Percentiles rank a stretch among this genome's conserved stretches.
These are phyloP conservation scores for Sarcophaga subvicina DNA, from an alignment of 2,888 invertebrate genomes.

Conservation along the genomic window DNA sequence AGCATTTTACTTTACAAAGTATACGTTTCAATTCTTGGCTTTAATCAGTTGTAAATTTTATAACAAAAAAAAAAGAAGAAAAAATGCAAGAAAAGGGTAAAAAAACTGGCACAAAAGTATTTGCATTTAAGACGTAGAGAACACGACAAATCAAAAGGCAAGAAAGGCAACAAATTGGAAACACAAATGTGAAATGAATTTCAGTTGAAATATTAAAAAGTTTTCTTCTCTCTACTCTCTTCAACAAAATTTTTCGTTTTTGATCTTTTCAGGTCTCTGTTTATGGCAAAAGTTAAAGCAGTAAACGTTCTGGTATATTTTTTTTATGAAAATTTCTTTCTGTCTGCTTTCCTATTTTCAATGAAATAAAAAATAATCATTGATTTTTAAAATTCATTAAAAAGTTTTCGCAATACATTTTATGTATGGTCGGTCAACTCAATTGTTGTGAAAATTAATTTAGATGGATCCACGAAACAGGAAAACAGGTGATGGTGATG, in stretches of 20 bases:
- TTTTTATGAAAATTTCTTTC: too few species aligned
- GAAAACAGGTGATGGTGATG: too few species aligned
- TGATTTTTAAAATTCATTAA: too few species aligned
- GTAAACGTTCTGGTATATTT: too few species aligned
- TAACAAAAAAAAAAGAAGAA: neutral
- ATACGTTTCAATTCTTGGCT: slow-evolving; percentile 43
- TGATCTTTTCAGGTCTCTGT: neutral
- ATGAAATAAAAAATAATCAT: too few species aligned
- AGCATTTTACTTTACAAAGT: neutral
- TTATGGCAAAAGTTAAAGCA: slow-evolving; percentile 2
- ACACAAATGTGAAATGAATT: slow-evolving; percentile 56
- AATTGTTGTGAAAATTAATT: too few species aligned
- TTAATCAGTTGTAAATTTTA: slow-evolving; percentile 59
- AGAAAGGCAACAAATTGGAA: slow-evolving; percentile 7
- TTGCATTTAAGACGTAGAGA: slow-evolving; percentile 16
- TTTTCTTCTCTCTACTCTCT: slow-evolving; percentile 34
- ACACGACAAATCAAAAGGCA: neutral
- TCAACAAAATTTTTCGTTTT: neutral
- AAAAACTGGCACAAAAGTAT: slow-evolving; percentile 57
- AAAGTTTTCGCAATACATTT: too few species aligned
- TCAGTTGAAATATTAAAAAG: slow-evolving; percentile 61
- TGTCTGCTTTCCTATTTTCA: too few species aligned
- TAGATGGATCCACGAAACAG: too few species aligned
- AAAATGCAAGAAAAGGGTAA: neutral
- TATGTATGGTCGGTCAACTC: too few species aligned